Conservation (phyloP, 2,888 invertebrate genomes). For the Rotaria magnacalcarata region DNA sequence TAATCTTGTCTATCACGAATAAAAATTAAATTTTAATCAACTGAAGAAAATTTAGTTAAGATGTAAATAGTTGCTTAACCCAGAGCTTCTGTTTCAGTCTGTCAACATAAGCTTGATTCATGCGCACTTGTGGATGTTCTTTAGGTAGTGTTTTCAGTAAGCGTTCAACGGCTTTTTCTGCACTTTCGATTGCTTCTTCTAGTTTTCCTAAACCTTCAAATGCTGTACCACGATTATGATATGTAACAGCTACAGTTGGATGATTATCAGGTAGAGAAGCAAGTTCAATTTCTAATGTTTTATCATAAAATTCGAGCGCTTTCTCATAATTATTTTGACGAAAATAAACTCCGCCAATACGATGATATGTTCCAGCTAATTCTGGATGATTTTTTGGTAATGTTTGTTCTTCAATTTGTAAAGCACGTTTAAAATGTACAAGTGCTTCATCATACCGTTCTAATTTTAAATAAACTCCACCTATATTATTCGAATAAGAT, state of each 20-base stretch:
- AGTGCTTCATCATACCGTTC: not conserved
- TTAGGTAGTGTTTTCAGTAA: not conserved
- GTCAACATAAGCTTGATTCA: constrained; percentile 23
- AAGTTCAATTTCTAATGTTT: constrained; percentile 1
- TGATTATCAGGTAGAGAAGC: not conserved
- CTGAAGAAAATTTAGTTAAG: not conserved
- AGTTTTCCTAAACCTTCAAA: constrained; percentile 19
- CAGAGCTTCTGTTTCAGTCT: constrained; percentile 2
- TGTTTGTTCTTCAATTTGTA: not conserved
- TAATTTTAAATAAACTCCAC: not conserved
- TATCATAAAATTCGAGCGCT: constrained; percentile 3
- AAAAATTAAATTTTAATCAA: too few relatives aligned
- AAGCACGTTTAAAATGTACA: constrained; percentile 9
- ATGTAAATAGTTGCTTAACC: not conserved
- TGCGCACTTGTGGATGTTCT: not conserved
- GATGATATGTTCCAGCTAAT: constrained; percentile 10
- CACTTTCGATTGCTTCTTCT: constrained; percentile 14
- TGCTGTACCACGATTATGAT: constrained; percentile 33
- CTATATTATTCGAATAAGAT: constrained; percentile 6
- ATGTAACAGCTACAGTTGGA: constrained; percentile 9
- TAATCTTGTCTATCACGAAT: too few relatives aligned
- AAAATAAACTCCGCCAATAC: not conserved
- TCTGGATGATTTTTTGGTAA: not conserved
- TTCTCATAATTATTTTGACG: not conserved
- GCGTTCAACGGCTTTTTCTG: constrained; percentile 26